phyloP scores from a whole-genome alignment of 2,888 invertebrate species.

The Eupithecia tripunctaria region DNA sequence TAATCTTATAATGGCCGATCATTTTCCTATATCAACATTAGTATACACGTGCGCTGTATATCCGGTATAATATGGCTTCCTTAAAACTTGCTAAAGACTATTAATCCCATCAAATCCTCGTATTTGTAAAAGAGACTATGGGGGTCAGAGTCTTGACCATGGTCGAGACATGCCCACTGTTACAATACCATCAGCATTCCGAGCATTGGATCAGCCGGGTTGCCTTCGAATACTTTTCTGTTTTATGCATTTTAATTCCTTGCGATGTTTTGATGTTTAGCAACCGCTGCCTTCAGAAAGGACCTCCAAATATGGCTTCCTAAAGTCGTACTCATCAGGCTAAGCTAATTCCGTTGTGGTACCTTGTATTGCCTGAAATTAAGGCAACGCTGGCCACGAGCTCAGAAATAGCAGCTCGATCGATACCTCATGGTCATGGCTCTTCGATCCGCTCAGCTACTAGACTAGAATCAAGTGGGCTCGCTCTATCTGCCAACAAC shows the following conservation, averaged over 20 bases:
- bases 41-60: background rate
- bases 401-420: constrained; percentile 29
- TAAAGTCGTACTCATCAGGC: background rate
- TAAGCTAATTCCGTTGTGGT: background rate
- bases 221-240: background rate
- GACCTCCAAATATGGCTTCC: background rate
- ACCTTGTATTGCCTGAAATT: background rate
- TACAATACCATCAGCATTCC: background rate
- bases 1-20: constrained; percentile 5
- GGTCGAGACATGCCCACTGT: background rate
- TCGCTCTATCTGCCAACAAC: background rate
- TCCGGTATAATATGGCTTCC: constrained; percentile 9
- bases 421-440: constrained; percentile 29
- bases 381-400: constrained; percentile 7
- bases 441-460: constrained; percentile 24
- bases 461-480: background rate
- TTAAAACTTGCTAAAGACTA: background rate
- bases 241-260: background rate
- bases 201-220: background rate
- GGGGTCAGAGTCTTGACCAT: background rate
- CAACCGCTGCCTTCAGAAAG: background rate
- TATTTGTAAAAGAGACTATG: background rate
- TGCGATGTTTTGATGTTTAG: background rate
- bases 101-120: background rate
- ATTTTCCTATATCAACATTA: background rate